A percentile compares a stretch with the other conserved stretches of the same genome.
Evolutionary conservation across 2,888 invertebrate species (phyloP).

Genomic region (Agrochola litura): DNA sequence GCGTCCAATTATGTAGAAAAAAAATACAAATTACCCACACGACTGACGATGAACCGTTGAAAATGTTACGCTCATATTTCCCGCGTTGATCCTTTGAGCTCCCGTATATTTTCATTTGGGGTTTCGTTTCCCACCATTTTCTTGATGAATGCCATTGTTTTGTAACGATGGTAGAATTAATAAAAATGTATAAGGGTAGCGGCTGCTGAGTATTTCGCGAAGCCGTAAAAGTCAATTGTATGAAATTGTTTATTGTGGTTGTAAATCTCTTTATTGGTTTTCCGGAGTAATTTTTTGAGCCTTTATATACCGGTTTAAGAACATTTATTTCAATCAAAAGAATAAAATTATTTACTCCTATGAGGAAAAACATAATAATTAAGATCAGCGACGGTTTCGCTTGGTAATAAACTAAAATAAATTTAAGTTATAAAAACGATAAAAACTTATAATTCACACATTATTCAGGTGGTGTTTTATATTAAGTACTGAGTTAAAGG

Average conservation of each 20-base stretch:
- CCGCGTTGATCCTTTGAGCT: constrained; percentile 50
- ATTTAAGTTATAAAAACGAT: too few species aligned
- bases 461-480: too few species aligned
- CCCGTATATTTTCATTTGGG: constrained; percentile 54
- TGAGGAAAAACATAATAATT: too few species aligned
- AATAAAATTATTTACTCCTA: too few species aligned
- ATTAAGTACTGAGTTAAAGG: too few species aligned
- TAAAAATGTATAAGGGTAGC: constrained; percentile 35
- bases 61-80: constrained; percentile 63
- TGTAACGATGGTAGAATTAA: constrained; percentile 53
- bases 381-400: too few species aligned
- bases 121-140: constrained; percentile 39
- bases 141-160: constrained; percentile 59
- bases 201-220: constrained; percentile 23
- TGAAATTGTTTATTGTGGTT: constrained; percentile 37
- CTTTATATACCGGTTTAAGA: too few species aligned
- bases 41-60: constrained; percentile 67
- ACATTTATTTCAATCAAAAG: too few species aligned
- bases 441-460: too few species aligned
- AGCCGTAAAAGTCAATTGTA: constrained; percentile 45
- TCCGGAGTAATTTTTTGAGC: not conserved
- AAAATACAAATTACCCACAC: constrained; percentile 74
- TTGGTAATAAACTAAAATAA: too few species aligned
- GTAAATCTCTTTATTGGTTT: constrained; percentile 40
- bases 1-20: constrained; percentile 77